phyloP scores from a whole-genome alignment of 2,113 vertebrate genomes.

The Lagopus leucura region DNA sequence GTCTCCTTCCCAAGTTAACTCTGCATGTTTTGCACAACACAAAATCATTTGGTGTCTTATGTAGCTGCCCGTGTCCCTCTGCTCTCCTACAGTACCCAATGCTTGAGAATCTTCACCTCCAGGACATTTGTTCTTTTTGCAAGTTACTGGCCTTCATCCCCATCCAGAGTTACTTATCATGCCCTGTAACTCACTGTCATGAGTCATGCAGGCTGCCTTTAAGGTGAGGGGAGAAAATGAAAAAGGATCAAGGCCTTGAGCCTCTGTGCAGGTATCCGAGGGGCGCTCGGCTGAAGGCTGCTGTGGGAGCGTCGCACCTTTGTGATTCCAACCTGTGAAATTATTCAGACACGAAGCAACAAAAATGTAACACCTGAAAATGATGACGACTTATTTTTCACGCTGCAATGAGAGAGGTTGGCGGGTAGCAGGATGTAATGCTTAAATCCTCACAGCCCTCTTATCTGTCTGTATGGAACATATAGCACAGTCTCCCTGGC shows the following conservation, averaged over 20 bases:
- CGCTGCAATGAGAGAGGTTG: not conserved
- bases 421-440: not conserved
- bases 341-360: not conserved
- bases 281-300: not conserved
- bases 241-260: not conserved
- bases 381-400: not conserved
- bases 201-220: not conserved
- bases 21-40: not conserved
- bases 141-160: not conserved
- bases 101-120: rapidly evolving
- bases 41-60: not conserved
- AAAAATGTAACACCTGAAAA: not conserved
- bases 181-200: not conserved
- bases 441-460: not conserved
- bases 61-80: rapidly evolving
- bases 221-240: not conserved
- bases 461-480: slow-evolving; percentile 25
- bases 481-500: not conserved
- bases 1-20: not conserved
- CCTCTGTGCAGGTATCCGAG: not conserved
- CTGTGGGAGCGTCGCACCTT: not conserved
- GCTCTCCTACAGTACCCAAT: rapidly evolving
- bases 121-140: not conserved
- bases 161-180: not conserved
- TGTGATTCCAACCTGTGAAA: not conserved